A percentile compares a stretch with the other conserved stretches of the same genome.
Conservation (phyloP, 2,888 invertebrate species). For the Gibbula magus region DNA sequence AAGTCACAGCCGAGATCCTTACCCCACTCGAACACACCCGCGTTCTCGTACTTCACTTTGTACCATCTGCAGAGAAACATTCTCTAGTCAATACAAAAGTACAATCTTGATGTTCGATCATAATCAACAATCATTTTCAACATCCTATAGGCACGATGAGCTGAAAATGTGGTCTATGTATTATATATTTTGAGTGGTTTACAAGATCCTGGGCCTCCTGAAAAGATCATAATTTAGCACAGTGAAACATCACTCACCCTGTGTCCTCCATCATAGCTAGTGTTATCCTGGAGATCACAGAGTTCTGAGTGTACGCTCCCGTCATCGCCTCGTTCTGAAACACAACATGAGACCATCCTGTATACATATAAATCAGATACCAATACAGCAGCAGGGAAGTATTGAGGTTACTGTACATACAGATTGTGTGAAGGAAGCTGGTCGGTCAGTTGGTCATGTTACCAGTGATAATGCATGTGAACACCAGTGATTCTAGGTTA, state of each 20-base stretch:
- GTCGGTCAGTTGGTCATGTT: no score
- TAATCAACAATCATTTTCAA: neutral
- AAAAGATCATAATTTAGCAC: neutral
- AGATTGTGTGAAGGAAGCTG: no score
- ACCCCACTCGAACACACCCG: conserved; percentile 92
- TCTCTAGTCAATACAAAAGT: neutral
- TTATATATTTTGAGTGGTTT: no score
- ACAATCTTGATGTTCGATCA: neutral
- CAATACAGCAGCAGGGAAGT: neutral
- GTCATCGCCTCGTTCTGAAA: conserved; percentile 98
- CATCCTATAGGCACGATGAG: neutral
- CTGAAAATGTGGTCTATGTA: no score
- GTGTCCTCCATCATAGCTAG: conserved; percentile 98
- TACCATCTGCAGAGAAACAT: conserved; percentile 79
- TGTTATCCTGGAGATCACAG: conserved; percentile 95
- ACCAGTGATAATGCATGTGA: no score
- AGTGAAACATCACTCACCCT: conserved; percentile 79
- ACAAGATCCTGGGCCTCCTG: no score
- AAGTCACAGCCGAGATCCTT: conserved; percentile 93
- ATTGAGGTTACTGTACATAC: no score
- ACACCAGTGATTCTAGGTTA: no score
- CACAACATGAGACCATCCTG: conserved; percentile 28
- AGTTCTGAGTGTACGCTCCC: conserved; percentile 98
- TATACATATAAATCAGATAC: neutral
- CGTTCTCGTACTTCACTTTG: conserved; percentile 89